A percentile compares a stretch with the other conserved stretches of the same genome.
Conservation (phyloP, 30 jellyfish, hydroid and myxozoan species). For the Hydractinia symbiolongicarpus region DNA sequence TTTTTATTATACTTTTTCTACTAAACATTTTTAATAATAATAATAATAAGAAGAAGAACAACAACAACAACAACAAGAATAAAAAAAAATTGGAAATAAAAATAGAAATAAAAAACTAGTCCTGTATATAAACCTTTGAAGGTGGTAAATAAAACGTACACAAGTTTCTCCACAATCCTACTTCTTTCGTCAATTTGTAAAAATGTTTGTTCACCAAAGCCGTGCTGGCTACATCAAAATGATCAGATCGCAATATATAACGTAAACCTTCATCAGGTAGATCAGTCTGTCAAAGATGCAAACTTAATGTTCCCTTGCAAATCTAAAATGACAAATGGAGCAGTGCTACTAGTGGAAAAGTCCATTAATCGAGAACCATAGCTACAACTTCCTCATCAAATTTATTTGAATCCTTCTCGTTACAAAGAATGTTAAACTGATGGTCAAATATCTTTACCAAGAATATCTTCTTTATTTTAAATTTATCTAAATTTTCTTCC, state of each 20-base stretch:
- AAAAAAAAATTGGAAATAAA: too few species aligned
- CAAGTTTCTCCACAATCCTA: not conserved
- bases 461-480: conserved; percentile 38
- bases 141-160: not conserved
- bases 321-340: too few species aligned
- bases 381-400: too few species aligned
- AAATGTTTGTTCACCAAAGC: conserved; percentile 41
- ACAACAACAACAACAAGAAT: too few species aligned
- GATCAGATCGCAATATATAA: conserved; percentile 39
- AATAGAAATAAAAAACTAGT: too few species aligned
- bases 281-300: conserved; percentile 28
- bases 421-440: not conserved
- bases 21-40: too few species aligned
- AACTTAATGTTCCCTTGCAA: conserved; percentile 3
- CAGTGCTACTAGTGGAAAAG: too few species aligned
- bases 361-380: too few species aligned
- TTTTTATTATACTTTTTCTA: too few species aligned
- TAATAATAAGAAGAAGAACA: too few species aligned
- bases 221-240: conserved; percentile 33
- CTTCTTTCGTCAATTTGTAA: not conserved
- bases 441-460: not conserved
- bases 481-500: conserved; percentile 43
- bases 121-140: not conserved
- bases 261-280: conserved; percentile 50
- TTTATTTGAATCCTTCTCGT: too few species aligned